A percentile compares a stretch with the other conserved stretches of the same genome.
Conservation (phyloP, 2,113 vertebrate species). For the Bos indicus region DNA sequence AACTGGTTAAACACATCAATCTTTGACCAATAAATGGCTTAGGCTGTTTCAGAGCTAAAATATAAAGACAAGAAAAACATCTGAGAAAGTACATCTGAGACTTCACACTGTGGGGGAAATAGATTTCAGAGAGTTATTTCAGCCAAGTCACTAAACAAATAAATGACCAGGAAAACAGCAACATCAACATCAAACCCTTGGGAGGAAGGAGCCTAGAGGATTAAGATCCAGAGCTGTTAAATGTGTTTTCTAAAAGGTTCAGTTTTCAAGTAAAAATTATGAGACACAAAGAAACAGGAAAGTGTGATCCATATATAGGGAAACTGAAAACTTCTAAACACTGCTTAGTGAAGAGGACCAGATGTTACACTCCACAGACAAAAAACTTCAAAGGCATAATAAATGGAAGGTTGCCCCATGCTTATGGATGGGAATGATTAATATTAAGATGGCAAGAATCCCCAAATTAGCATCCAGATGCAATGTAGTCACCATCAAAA, state of each 20-base stretch:
- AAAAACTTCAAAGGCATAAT: background rate
- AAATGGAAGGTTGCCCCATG: background rate
- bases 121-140: background rate
- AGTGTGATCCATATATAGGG: background rate
- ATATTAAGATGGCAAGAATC: background rate
- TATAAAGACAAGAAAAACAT: background rate
- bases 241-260: background rate
- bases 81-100: background rate
- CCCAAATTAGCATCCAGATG: background rate
- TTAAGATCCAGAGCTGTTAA: background rate
- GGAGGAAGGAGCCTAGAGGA: background rate
- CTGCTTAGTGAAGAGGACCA: background rate
- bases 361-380: background rate
- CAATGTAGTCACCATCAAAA: background rate
- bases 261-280: background rate
- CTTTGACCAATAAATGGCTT: background rate
- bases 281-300: background rate
- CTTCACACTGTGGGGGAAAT: background rate
- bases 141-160: background rate
- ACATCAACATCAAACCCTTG: background rate
- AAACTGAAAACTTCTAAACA: background rate
- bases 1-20: background rate
- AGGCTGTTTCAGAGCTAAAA: background rate
- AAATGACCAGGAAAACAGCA: background rate
- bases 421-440: background rate